Evolutionary conservation across 2,888 invertebrate species (phyloP).

Genomic region (Odontocolon sp.): DNA sequence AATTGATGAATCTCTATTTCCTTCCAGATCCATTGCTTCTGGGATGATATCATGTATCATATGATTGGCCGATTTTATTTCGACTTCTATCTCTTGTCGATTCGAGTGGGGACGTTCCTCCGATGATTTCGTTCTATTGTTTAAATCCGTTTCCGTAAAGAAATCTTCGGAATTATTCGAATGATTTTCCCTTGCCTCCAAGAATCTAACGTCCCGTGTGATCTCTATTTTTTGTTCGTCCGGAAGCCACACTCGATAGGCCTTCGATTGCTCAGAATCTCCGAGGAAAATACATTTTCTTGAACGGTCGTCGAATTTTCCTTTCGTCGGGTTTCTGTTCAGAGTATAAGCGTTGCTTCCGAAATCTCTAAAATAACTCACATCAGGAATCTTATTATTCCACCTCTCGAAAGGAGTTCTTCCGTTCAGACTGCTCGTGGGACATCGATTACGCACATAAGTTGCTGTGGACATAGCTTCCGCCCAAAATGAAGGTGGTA

Average conservation of each 20-base stretch:
- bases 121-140: neutral
- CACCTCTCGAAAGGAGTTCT: slow-evolving; percentile 45
- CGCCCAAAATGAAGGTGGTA: slow-evolving; percentile 60
- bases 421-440: slow-evolving; percentile 29
- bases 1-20: neutral
- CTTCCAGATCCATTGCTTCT: neutral
- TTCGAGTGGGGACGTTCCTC: neutral
- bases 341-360: slow-evolving; percentile 37
- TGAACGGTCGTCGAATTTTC: slow-evolving; percentile 53
- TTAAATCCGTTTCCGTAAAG: neutral
- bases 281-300: slow-evolving; percentile 53
- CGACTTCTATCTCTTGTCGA: slow-evolving; percentile 1
- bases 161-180: neutral
- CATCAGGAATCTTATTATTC: slow-evolving; percentile 15
- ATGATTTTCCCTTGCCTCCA: neutral
- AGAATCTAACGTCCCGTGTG: slow-evolving; percentile 34
- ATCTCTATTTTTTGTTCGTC: slow-evolving; percentile 45
- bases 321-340: slow-evolving; percentile 25
- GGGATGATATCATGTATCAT: neutral
- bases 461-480: slow-evolving; percentile 61
- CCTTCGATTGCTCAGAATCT: slow-evolving; percentile 50
- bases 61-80: neutral
- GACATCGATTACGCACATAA: slow-evolving; percentile 59
- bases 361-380: slow-evolving; percentile 41
- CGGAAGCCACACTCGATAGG: slow-evolving; percentile 42